Base-by-base conservation (phyloP, 2,113 vertebrate species). In the Paracanthobrama guichenoti region DNA sequence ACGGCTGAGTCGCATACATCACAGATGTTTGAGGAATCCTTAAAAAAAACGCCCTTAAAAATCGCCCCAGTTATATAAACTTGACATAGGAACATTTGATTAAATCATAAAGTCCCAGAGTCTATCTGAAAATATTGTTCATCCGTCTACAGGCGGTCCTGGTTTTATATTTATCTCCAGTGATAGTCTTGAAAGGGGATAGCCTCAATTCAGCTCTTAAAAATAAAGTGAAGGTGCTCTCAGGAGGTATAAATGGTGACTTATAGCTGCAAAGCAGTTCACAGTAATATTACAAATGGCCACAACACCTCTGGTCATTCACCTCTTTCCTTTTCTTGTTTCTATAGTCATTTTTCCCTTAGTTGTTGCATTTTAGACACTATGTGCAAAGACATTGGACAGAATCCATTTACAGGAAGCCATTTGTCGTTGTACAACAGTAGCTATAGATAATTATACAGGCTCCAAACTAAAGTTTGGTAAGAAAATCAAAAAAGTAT, bases 251-350 rank as follows among this genome's bases (percentile, higher is more conserved):
- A 28, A 75, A 60, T 72, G 60, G 50, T 7, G 24, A 50, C 44
- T 60, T 50, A 77, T 39, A 64, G 69, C 73, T 84, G 59, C 44
- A 87, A 42, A 80, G 83, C 39, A 83, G 81, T 90, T 92, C 89
- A 88, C 83, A 88, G 85, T 88, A 72, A 78, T 77, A 87, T 82
- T 87, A 79, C 82, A 6, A 81, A 18, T 14, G 84, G 66, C 48
- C 57, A 79, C 53, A 13, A 80, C 67, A 76, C n/a, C 60, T 73
- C 39, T 71, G 53, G 66, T 81, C 86, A 87, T 83, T 59, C 50
- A 79, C 53, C 39, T 35, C 39, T 35, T 50, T 85, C 26, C 59
- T 57, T 77, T n/a, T n/a, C 35, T 13, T 59, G 26, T 42, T 39
- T 18, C 26, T 84, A 28, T 39, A 44, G 60, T 53, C 13, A 83